Percentiles rank a stretch among this genome's conserved stretches.
Conservation (phyloP, 2,888 invertebrate genomes). For the Cephalotes varians region DNA sequence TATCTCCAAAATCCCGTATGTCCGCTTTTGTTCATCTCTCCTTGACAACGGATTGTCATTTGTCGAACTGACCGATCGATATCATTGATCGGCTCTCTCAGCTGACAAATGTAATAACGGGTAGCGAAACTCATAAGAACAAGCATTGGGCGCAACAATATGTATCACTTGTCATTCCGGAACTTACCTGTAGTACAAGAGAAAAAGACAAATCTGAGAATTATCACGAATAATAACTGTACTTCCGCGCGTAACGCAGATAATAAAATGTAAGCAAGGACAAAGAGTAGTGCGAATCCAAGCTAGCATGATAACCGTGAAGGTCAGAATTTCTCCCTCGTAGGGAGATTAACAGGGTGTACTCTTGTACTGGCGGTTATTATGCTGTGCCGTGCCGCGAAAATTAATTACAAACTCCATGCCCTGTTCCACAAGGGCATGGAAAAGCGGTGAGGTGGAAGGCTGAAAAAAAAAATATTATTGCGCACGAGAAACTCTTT, state of each 20-base stretch:
- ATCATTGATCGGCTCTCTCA: no score
- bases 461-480: conserved; percentile 45
- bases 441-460: conserved; percentile 48
- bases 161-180: neutral
- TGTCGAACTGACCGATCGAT: no score
- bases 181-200: neutral
- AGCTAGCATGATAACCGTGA: conserved; percentile 60
- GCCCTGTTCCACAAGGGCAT: conserved; percentile 42
- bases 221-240: conserved; percentile 44
- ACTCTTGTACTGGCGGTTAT: conserved; percentile 58
- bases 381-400: conserved; percentile 57
- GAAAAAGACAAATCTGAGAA: conserved; percentile 3
- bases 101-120: no score
- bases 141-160: no score
- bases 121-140: no score
- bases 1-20: no score
- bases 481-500: conserved; percentile 52
- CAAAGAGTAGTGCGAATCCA: conserved; percentile 53
- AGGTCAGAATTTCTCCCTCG: conserved; percentile 69
- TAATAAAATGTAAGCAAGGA: conserved; percentile 58
- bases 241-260: conserved; percentile 47
- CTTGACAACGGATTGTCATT: no score
- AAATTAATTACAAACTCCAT: conserved; percentile 71
- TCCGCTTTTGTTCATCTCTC: no score
- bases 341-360: conserved; percentile 63